Evolutionary conservation across 2,113 vertebrate species (phyloP).

Genomic region (Ivindomyrus marchei): DNA sequence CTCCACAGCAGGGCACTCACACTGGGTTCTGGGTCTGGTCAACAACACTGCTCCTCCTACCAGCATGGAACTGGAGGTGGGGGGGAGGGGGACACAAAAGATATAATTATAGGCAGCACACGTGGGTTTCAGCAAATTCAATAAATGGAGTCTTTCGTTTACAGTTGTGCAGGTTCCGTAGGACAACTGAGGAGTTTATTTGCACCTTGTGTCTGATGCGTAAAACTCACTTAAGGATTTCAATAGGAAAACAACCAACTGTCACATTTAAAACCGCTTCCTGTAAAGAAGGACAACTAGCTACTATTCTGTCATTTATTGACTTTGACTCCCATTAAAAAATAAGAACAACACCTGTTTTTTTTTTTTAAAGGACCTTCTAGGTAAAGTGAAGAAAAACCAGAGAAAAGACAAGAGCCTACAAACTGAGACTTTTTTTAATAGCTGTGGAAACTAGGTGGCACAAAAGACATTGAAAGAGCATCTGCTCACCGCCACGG

Average conservation of each 20-base stretch:
- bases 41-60: not conserved
- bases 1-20: constrained; percentile 1
- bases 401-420: not conserved
- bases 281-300: not conserved
- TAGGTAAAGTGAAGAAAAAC: not conserved
- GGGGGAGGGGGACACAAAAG: no score
- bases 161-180: not conserved
- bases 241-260: not conserved
- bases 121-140: not conserved
- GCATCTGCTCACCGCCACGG: not conserved
- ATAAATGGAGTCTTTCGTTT: not conserved
- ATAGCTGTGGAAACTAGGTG: not conserved
- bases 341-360: no score
- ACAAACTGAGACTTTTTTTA: not conserved
- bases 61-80: no score
- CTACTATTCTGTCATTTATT: not conserved
- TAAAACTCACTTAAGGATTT: not conserved
- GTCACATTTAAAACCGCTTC: not conserved
- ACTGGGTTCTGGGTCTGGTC: constrained; percentile 9
- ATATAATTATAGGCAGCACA: no score
- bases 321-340: not conserved
- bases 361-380: not conserved
- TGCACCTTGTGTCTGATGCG: not conserved
- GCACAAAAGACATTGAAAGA: not conserved
- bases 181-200: not conserved